These are phyloP conservation scores for Miniopterus natalensis DNA, from an alignment of 2,113 vertebrate species.

Conservation along the genomic window DNA sequence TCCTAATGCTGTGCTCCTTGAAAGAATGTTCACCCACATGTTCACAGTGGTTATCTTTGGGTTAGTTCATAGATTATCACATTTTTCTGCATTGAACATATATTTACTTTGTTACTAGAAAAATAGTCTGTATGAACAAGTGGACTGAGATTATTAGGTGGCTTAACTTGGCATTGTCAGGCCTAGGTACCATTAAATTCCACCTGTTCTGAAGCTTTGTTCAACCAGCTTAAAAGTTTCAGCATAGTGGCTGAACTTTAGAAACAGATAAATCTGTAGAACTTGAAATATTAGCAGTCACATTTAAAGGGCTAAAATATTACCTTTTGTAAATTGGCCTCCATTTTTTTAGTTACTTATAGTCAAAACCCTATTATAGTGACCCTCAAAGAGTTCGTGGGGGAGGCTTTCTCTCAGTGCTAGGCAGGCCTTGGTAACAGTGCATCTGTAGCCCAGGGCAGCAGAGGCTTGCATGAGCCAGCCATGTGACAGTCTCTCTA, in stretches of 20 bases:
- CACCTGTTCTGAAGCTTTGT: slow-evolving; percentile 20
- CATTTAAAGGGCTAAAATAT: background rate
- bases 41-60: background rate
- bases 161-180: background rate
- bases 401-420: background rate
- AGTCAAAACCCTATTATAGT: background rate
- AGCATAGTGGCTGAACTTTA: slow-evolving; percentile 25
- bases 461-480: background rate
- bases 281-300: background rate
- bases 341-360: background rate
- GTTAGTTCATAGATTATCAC: background rate
- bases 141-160: background rate
- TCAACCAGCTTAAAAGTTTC: slow-evolving; percentile 2
- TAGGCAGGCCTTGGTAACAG: background rate
- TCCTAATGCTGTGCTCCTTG: background rate
- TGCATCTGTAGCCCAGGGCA: background rate
- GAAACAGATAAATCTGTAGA: slow-evolving; percentile 6
- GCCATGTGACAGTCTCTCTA: background rate
- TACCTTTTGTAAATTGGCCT: slow-evolving; percentile 37
- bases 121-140: background rate
- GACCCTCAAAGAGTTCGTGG: background rate
- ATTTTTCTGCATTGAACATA: background rate
- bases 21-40: background rate
- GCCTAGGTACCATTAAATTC: background rate
- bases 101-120: slow-evolving; percentile 27